These are phyloP conservation scores for Epinotia demarniana DNA, from an alignment of 2,888 invertebrate species.

Conservation along the genomic window DNA sequence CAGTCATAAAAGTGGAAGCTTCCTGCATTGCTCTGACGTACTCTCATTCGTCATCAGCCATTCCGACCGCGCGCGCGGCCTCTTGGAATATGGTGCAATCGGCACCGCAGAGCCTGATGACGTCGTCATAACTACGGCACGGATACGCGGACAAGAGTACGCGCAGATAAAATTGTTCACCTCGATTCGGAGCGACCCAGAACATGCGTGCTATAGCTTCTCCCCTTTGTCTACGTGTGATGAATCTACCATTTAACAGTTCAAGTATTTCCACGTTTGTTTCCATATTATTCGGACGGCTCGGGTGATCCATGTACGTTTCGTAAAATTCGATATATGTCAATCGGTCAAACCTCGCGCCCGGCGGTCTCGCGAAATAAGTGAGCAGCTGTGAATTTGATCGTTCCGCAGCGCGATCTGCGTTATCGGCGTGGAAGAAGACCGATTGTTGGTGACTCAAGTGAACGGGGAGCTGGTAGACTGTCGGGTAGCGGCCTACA, in stretches of 20 bases:
- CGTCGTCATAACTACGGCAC: conserved; percentile 41
- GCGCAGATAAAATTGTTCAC: too few species aligned
- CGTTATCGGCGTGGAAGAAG: neutral
- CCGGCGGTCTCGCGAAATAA: conserved; percentile 2
- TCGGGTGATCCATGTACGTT: neutral
- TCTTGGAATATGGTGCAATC: conserved; percentile 47
- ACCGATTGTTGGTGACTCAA: neutral
- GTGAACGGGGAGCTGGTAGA: neutral
- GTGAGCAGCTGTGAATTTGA: neutral
- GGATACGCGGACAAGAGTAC: conserved; percentile 32
- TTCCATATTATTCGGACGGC: too few species aligned
- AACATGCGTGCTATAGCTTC: conserved; percentile 37
- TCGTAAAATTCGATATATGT: neutral
- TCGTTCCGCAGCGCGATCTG: neutral
- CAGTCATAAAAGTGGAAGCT: conserved; percentile 43
- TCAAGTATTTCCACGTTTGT: neutral
- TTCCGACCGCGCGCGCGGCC: conserved; percentile 42
- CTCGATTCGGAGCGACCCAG: conserved; percentile 44
- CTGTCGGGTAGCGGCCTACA: neutral
- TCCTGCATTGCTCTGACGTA: conserved; percentile 40
- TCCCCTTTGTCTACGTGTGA: conserved; percentile 18
- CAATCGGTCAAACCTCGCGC: neutral
- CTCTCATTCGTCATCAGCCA: conserved; percentile 44
- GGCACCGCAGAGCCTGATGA: conserved; percentile 43
- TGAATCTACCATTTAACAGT: conserved; percentile 4